Evolutionary conservation across 2,797 vertebrate species (phyloP).

Genomic region (Chromobotia macracanthus): DNA sequence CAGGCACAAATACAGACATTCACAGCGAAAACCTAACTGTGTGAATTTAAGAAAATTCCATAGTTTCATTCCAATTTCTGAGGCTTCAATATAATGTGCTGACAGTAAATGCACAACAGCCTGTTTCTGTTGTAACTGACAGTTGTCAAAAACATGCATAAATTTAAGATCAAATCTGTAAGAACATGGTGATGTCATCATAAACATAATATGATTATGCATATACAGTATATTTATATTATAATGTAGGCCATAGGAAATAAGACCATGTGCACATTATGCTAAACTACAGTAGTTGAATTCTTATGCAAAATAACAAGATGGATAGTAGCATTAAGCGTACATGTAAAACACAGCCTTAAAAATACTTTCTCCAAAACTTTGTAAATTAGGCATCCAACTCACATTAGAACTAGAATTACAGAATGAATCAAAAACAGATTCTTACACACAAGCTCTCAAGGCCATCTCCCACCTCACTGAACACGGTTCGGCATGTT

Average conservation of each 20-base stretch:
- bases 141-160: neutral
- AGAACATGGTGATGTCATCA: too few relatives aligned
- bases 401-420: slow-evolving; percentile 9
- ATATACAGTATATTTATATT: too few relatives aligned
- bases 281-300: neutral
- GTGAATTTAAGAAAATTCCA: neutral
- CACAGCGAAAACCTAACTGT: neutral
- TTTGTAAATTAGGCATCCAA: neutral
- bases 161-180: neutral
- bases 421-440: slow-evolving; percentile 8
- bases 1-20: slow-evolving; percentile 6
- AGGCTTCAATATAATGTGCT: neutral
- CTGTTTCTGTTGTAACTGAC: neutral
- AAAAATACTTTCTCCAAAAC: slow-evolving; percentile 1
- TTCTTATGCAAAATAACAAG: neutral
- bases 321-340: neutral
- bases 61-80: neutral
- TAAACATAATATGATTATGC: too few relatives aligned
- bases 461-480: slow-evolving; percentile 71
- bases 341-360: neutral
- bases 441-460: slow-evolving; percentile 44
- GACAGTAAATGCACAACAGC: neutral
- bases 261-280: neutral
- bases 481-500: slow-evolving; percentile 60
- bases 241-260: too few relatives aligned